Evolutionary conservation across 2,888 invertebrate genomes (phyloP).

Genomic region (Lapara coniferarum): DNA sequence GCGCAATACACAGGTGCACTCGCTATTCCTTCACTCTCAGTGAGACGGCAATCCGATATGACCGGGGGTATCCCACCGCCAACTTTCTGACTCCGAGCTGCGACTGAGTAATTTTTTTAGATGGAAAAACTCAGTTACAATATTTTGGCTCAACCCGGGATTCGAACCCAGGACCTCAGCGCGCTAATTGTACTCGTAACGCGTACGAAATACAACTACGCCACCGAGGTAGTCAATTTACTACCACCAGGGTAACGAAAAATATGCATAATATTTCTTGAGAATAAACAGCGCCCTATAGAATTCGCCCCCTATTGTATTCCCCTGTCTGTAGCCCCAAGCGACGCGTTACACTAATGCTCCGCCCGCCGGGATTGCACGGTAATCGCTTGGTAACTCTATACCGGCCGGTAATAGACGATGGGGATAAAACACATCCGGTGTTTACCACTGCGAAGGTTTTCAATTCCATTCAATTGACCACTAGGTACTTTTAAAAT

Average conservation of each 20-base stretch:
- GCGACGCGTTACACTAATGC: slow-evolving; percentile 1
- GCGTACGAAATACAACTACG: no score
- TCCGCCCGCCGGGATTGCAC: neutral
- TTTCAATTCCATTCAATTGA: slow-evolving; percentile 14
- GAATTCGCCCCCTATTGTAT: slow-evolving; percentile 8
- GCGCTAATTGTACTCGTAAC: no score
- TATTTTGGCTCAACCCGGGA: no score
- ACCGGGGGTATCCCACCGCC: no score
- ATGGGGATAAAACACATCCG: slow-evolving; percentile 3
- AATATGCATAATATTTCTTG: neutral
- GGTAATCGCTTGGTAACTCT: neutral
- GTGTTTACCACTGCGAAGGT: neutral
- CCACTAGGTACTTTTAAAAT: neutral
- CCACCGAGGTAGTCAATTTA: no score
- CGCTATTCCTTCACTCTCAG: no score
- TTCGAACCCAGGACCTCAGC: no score
- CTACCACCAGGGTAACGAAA: neutral
- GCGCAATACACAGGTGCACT: no score
- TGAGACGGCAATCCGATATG: no score
- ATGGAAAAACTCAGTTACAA: no score
- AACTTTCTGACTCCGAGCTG: no score
- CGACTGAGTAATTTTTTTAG: no score
- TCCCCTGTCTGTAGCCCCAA: slow-evolving; percentile 15
- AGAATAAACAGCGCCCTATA: neutral
- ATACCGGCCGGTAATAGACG: neutral